Evolutionary conservation across 1,140 invertebrate genomes (phyloP).

Genomic region (Lethocerus indicus): DNA sequence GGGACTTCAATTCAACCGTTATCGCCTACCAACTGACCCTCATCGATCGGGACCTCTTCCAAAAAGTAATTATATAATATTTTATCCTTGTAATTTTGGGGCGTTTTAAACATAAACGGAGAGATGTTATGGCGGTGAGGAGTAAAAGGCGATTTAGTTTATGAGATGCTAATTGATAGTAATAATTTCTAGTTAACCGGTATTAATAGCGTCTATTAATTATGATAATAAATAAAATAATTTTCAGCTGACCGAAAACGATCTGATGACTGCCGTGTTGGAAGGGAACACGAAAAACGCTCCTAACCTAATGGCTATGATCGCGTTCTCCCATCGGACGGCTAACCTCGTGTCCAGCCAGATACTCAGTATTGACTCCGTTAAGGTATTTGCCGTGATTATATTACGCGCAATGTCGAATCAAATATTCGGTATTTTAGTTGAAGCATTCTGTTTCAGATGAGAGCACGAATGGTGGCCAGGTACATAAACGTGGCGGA

Average conservation of each 20-base stretch:
- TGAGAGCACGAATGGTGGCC: constrained; percentile 29
- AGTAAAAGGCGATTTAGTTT: too few relatives aligned
- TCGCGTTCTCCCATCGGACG: constrained; percentile 33
- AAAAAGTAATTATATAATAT: constrained; percentile 18
- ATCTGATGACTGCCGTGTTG: too few relatives aligned
- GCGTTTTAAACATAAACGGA: too few relatives aligned
- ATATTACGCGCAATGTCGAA: neutral
- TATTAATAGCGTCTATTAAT: too few relatives aligned
- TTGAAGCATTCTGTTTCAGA: constrained; percentile 21
- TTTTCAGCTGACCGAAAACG: too few relatives aligned
- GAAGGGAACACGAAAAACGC: constrained; percentile 29
- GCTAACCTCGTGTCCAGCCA: constrained; percentile 30
- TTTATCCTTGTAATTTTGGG: too few relatives aligned
- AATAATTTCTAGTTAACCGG: too few relatives aligned
- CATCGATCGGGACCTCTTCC: constrained; percentile 33
- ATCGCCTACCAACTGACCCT: constrained; percentile 31
- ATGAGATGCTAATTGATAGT: too few relatives aligned
- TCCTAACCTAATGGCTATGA: constrained; percentile 30
- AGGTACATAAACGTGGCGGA: constrained; percentile 33
- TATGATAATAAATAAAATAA: too few relatives aligned
- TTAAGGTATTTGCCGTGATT: constrained; percentile 21
- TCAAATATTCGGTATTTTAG: neutral
- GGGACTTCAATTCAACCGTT: constrained; percentile 33
- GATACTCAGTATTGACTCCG: constrained; percentile 24
- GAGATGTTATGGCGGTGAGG: too few relatives aligned